Evolutionary conservation across 2,888 invertebrate genomes (phyloP).

Genomic region (Drosophila formosana): DNA sequence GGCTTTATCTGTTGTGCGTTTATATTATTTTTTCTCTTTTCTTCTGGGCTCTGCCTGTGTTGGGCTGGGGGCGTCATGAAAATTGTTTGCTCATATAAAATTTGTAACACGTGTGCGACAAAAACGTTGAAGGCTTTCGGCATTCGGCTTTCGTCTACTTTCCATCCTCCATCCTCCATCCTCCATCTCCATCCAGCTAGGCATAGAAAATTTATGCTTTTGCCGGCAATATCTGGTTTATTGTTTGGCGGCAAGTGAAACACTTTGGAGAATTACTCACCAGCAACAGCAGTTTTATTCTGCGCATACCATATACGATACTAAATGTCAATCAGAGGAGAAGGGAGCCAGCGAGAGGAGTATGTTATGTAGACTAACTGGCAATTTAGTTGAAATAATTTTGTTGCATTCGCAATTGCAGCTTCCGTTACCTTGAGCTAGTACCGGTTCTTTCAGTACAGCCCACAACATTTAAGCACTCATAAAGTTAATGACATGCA

Average conservation of each 20-base stretch:
- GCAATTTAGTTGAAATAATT: slow-evolving; percentile 49
- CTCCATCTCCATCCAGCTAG: slow-evolving; percentile 36
- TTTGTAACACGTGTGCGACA: slow-evolving; percentile 80
- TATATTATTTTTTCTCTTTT: slow-evolving; percentile 58
- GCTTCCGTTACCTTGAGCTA: slow-evolving; percentile 78
- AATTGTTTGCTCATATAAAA: slow-evolving; percentile 77
- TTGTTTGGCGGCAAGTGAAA: slow-evolving; percentile 79
- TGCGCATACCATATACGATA: slow-evolving; percentile 6
- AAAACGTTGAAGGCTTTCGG: slow-evolving; percentile 18
- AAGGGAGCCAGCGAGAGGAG: background rate
- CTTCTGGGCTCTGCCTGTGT: background rate
- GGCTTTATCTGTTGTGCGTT: slow-evolving; percentile 75
- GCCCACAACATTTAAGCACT: slow-evolving; percentile 66
- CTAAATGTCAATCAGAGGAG: slow-evolving; percentile 52
- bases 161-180: slow-evolving; percentile 4
- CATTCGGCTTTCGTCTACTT: background rate
- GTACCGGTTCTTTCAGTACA: slow-evolving; percentile 28
- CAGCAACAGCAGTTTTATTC: slow-evolving; percentile 12
- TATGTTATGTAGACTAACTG: slow-evolving; percentile 13
- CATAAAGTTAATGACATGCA: slow-evolving; percentile 83
- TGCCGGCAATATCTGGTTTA: slow-evolving; percentile 68
- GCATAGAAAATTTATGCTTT: slow-evolving; percentile 70
- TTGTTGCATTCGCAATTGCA: slow-evolving; percentile 55
- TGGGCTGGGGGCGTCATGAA: slow-evolving; percentile 39
- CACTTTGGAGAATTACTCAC: slow-evolving; percentile 77